Evolutionary conservation across 2,113 vertebrate species (phyloP).

Genomic region (Anguilla japonica): DNA sequence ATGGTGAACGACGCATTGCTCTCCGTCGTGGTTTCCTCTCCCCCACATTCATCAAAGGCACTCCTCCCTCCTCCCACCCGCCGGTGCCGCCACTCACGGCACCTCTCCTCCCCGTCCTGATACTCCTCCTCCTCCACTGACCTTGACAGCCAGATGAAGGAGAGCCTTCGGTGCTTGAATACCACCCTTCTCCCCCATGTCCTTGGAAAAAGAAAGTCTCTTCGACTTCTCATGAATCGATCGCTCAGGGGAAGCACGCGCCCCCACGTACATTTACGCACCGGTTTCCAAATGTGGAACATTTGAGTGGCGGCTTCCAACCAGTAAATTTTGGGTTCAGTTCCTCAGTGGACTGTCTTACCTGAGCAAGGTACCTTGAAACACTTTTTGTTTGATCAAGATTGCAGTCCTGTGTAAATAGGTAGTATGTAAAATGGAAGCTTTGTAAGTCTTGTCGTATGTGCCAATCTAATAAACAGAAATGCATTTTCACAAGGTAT

Average conservation of each 20-base stretch:
- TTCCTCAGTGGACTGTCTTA: not conserved
- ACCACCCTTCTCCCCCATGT: not conserved
- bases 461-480: not conserved
- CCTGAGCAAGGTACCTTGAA: not conserved
- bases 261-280: slow-evolving; percentile 41
- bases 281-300: slow-evolving; percentile 18
- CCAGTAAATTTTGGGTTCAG: not conserved
- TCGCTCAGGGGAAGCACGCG: not conserved
- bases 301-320: not conserved
- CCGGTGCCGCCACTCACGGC: not conserved
- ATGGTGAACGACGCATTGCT: not conserved
- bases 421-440: not conserved
- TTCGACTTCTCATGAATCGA: not conserved
- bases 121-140: slow-evolving; percentile 59
- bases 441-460: not conserved
- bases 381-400: not conserved
- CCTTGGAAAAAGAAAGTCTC: not conserved
- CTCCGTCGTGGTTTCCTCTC: not conserved
- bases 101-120: slow-evolving; percentile 38
- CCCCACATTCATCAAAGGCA: slow-evolving; percentile 53
- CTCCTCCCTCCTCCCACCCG: slow-evolving; percentile 32
- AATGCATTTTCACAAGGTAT: not conserved
- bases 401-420: not conserved
- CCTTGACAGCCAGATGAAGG: slow-evolving; percentile 62
- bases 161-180: slow-evolving; percentile 41